These are phyloP conservation scores for Perithous albicinctus DNA, from an alignment of 2,888 invertebrate genomes.

Conservation along the genomic window DNA sequence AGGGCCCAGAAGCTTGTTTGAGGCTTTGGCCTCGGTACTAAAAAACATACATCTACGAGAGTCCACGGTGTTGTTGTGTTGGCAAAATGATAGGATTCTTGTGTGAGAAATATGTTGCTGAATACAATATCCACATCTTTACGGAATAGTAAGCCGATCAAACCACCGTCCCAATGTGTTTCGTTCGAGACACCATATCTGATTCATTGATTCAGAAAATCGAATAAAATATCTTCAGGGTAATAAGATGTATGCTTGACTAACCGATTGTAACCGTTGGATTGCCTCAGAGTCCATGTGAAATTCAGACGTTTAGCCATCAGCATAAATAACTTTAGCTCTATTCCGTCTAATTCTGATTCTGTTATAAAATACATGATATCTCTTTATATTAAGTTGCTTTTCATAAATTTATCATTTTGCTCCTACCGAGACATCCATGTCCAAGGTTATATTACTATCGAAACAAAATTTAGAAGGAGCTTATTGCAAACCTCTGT, in stretches of 20 bases:
- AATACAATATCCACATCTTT: constrained; percentile 80
- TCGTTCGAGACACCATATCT: constrained; percentile 76
- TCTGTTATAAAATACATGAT: constrained; percentile 63
- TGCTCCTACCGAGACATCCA: not conserved
- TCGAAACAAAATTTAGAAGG: too few species aligned
- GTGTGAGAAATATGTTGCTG: constrained; percentile 77
- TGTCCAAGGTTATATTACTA: not conserved
- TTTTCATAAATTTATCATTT: not conserved
- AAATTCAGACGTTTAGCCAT: constrained; percentile 79
- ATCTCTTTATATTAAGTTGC: not conserved
- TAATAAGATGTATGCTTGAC: constrained; percentile 13
- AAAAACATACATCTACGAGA: constrained; percentile 74
- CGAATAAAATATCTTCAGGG: not conserved
- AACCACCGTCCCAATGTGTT: constrained; percentile 76
- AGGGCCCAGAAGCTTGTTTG: constrained; percentile 79
- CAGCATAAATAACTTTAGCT: constrained; percentile 75
- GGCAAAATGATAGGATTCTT: constrained; percentile 68
- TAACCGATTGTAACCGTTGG: constrained; percentile 72
- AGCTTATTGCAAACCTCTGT: too few species aligned
- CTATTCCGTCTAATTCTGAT: constrained; percentile 77
- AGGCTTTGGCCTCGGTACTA: constrained; percentile 79
- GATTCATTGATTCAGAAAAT: not conserved
- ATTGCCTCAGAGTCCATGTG: constrained; percentile 75
- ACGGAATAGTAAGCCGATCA: constrained; percentile 73
- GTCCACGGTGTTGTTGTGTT: constrained; percentile 78